Evolutionary conservation across 2,113 vertebrate species (phyloP).

Genomic region (Orthonyx spaldingii): DNA sequence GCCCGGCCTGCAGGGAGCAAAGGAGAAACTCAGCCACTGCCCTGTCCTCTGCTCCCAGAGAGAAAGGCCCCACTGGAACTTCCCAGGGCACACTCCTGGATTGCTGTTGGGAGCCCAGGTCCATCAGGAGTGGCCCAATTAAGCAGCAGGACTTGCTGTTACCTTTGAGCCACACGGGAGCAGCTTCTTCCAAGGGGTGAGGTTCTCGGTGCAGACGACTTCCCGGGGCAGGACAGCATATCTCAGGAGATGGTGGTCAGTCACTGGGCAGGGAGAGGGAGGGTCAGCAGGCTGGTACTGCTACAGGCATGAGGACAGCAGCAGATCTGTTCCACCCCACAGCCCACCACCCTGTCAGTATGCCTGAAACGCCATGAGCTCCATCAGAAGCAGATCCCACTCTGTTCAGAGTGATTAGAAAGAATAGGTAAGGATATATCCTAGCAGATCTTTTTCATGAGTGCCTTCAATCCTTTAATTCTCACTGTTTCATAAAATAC

Average conservation of each 20-base stretch:
- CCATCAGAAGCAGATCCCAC: neutral
- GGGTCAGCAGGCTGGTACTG: neutral
- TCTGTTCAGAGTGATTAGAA: neutral
- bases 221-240: conserved; percentile 92
- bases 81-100: accelerated
- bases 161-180: conserved; percentile 96
- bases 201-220: conserved; percentile 96
- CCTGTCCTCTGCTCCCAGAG: neutral
- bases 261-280: conserved; percentile 69
- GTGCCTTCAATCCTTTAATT: neutral
- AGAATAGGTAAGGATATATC: neutral
- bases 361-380: accelerated
- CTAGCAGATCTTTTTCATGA: neutral
- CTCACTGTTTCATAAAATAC: neutral
- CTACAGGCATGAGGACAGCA: neutral
- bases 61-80: neutral
- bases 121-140: accelerated
- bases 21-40: neutral
- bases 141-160: neutral
- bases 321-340: neutral
- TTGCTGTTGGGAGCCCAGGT: neutral
- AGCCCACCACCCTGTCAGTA: neutral
- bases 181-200: conserved; percentile 98
- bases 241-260: conserved; percentile 86
- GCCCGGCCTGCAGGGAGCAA: conserved; percentile 80